Evolutionary conservation across 2,797 vertebrate species (phyloP), one percentile per base, ranked within the genome.

Genomic region (Neosalanx taihuensis): DNA sequence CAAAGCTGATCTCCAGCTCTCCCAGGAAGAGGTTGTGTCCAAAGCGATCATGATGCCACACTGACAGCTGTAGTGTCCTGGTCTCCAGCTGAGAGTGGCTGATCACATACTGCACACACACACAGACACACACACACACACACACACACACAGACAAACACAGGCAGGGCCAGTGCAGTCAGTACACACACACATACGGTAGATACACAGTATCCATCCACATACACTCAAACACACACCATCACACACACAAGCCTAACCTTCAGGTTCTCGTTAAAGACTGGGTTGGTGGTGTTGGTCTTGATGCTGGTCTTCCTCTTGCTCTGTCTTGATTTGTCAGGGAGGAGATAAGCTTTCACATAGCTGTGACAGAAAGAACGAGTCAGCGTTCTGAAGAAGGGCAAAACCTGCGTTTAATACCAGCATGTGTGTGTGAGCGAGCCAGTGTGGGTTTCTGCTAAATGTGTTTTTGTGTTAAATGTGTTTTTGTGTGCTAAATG

Each of bases 1-100:
- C 98, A 1, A 99, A 96, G 69, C 94, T 94, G 87, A 98, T 91
- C 90, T 98, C 96, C 83, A 96, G 95, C 89, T 99, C 96, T 56
- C 98, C 97, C 30, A 99, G 92, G 89, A 99, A 99, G 84, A 91
- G 96, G 89, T 99, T 99, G 73, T 77, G 94, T 76, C 96, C 96
- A 76, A 99, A 99, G 3, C 96, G 93, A 90, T 98, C 98, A 69
- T 98, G 94, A 85, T 99, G 97, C 97, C 97, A 99, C 74, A 99
- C 94, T 1, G 97, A 97, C 65, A 98, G 90, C 88, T 99, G 96
- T 26, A 99, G 90, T 7, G 94, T 97, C 51, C 97, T 92, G 0
- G 95, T 98, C 89, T 97, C 96, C 86, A 99, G 91, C 88, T 99
- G 97, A 0, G 96, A 96, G 79, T 97, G 96, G 86, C 96, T 98